These are phyloP conservation scores for Hydrotaea cyrtoneurina DNA, from an alignment of 2,888 invertebrate genomes.

Conservation along the genomic window DNA sequence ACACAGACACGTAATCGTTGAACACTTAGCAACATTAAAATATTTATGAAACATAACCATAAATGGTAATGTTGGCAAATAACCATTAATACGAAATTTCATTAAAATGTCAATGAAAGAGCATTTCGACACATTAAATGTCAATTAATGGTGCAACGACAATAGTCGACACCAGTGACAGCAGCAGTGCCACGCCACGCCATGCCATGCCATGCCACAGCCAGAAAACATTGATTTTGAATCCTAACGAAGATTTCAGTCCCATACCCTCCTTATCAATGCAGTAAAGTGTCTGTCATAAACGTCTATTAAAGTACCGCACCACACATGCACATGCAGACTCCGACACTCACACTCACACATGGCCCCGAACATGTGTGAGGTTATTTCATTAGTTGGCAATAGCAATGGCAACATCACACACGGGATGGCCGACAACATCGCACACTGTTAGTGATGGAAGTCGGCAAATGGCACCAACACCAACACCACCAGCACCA, in stretches of 20 bases:
- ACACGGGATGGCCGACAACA: too few species aligned
- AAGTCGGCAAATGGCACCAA: conserved; percentile 39
- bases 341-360: background rate
- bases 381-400: conserved; percentile 30
- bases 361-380: background rate
- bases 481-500: background rate
- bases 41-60: conserved; percentile 32
- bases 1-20: too few species aligned
- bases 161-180: background rate
- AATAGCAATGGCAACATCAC: background rate
- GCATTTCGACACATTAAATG: conserved; percentile 63
- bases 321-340: background rate
- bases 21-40: background rate
- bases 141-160: conserved; percentile 55
- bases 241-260: background rate
- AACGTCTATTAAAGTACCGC: conserved; percentile 48
- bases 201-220: background rate
- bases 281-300: conserved; percentile 42
- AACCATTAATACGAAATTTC: conserved; percentile 55
- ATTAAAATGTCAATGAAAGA: conserved; percentile 53
- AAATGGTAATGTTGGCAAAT: conserved; percentile 46
- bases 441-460: conserved; percentile 1
- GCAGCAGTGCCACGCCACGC: conserved; percentile 11
- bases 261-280: conserved; percentile 16
- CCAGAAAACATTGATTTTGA: conserved; percentile 45